phyloP scores from a whole-genome alignment of 2,113 vertebrate species.

The Meles meles region DNA sequence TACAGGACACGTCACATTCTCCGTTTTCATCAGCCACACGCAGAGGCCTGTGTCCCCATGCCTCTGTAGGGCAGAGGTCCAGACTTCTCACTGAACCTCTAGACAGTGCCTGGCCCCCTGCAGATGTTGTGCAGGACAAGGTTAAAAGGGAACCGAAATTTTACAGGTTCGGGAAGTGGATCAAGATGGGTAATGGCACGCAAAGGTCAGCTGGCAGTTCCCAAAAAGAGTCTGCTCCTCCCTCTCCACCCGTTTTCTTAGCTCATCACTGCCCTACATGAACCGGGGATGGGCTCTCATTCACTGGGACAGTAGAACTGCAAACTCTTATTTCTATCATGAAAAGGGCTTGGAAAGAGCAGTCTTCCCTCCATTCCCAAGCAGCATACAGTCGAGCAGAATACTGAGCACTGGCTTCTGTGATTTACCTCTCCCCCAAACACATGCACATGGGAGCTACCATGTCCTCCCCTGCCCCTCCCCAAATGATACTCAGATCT shows the following conservation, averaged over 20 bases:
- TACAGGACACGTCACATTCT: neutral
- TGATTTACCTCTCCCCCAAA: neutral
- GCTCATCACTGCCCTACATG: constrained; percentile 78
- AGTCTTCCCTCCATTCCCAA: constrained; percentile 76
- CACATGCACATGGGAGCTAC: neutral
- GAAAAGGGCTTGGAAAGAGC: constrained; percentile 67
- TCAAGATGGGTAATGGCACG: neutral
- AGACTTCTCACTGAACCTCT: neutral
- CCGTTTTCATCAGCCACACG: neutral
- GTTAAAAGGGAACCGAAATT: neutral
- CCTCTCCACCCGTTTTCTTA: constrained; percentile 67
- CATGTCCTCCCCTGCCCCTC: neutral
- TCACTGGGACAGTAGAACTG: constrained; percentile 79
- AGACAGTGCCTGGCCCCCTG: no score
- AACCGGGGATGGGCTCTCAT: constrained; percentile 71
- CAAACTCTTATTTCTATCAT: constrained; percentile 53
- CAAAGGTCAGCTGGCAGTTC: neutral
- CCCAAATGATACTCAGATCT: constrained; percentile 45
- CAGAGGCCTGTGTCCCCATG: neutral
- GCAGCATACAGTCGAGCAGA: constrained; percentile 70
- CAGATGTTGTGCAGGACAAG: neutral
- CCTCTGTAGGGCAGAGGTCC: neutral
- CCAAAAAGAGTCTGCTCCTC: constrained; percentile 56
- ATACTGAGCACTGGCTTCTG: constrained; percentile 47
- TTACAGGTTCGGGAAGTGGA: neutral